Evolutionary conservation across 2,888 invertebrate genomes (phyloP).

Genomic region (Eucera pruinosa): DNA sequence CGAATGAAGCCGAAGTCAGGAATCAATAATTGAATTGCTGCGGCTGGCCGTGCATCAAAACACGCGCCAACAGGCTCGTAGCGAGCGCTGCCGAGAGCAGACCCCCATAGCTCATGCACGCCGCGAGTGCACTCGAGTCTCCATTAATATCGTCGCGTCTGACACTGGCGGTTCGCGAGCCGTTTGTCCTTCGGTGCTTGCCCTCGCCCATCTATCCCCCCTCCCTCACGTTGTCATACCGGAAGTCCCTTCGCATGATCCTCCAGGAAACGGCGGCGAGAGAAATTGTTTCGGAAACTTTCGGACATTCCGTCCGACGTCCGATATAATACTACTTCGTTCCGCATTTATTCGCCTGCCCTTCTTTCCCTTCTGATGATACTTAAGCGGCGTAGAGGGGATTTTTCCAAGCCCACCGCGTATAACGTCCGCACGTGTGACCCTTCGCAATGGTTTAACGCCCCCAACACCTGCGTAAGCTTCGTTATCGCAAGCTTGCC

Average conservation of each 20-base stretch:
- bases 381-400: too few relatives aligned
- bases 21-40: conserved; percentile 72
- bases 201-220: too few relatives aligned
- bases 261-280: not conserved
- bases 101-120: conserved; percentile 71
- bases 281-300: conserved; percentile 2
- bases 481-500: too few relatives aligned
- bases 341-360: too few relatives aligned
- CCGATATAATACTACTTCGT: too few relatives aligned
- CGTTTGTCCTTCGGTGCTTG: conserved; percentile 28
- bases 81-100: conserved; percentile 39
- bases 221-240: not conserved
- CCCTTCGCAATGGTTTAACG: too few relatives aligned
- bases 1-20: conserved; percentile 60
- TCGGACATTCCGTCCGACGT: not conserved
- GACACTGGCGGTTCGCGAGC: conserved; percentile 49
- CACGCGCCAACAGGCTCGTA: conserved; percentile 63
- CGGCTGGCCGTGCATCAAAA: conserved; percentile 73
- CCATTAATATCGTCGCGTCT: conserved; percentile 63
- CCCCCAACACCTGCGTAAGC: too few relatives aligned
- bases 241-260: not conserved
- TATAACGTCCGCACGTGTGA: too few relatives aligned
- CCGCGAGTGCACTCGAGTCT: conserved; percentile 66
- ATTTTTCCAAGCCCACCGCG: too few relatives aligned
- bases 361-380: too few relatives aligned